Evolutionary conservation across 2,888 invertebrate species (phyloP), one percentile per base, ranked within the genome.

Genomic region (Leucophora obtusa): DNA sequence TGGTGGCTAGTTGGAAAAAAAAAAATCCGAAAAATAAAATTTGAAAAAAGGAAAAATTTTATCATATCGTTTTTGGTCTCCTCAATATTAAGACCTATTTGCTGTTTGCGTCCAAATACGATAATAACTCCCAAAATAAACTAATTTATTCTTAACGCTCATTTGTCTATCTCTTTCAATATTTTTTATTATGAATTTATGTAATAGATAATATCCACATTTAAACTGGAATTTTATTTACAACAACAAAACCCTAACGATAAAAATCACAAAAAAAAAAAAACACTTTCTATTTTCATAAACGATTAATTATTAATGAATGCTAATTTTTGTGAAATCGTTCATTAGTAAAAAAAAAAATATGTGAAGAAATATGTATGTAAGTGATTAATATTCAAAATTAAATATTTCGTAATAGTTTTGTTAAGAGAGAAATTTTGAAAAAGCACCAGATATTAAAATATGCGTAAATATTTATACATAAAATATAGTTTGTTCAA

Each of bases 201-300:
- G 28, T 28, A 28, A 28, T 24, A 24, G n/a, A 24, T 35, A 35
- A 35, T 38, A 38, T 38, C 38, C 38, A 38, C 6, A 24, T 28
- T 35, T 35, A 38, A 60, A 28, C 35, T 60, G 18, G 18, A 33
- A 24, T 60, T 28, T 38, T 35, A 17, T 60, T 35, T 33, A n/a
- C 38, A 51, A 11, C 21, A 59, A 38, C 38, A 21, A 73, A 50
- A 14, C 14, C 38, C 10, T 58, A 28, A 7, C 56, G 14, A 58
- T 38, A 60, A 38, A n/a, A 60, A 59, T 59, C 3, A 15, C 33
- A 60, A 38, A 24, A n/a, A 59, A 51, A 76, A 18, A 65, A 56
- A 68, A 78, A 73, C 81, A 88, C 89, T 87, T 87, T 87, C 88
- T 87, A 85, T 87, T 87, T 88, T 85, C 82, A 80, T 84, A 83